Evolutionary conservation across 2,888 invertebrate species (phyloP), one percentile per base, ranked within the genome.

Genomic region (Tortricodes alternella): DNA sequence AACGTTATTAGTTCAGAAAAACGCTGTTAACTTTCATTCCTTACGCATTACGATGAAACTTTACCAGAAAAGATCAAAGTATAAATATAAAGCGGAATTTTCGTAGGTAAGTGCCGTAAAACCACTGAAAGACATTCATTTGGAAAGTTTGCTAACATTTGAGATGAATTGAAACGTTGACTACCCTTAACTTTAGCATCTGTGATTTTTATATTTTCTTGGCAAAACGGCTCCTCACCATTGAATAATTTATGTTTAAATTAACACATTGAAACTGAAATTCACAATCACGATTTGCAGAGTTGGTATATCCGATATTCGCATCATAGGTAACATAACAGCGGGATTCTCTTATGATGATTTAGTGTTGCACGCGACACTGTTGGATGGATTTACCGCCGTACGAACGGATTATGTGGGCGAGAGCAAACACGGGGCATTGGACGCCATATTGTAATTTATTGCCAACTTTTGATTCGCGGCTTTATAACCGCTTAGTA

Each of bases 401-500:
- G 82, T 81, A 88, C 83, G 85, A 89, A 87, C 85, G 89, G 89
- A 89, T 90, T 90, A 90, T 87, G 89, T 90, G 89, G 89, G 89
- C 89, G 89, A 89, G 83, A 80, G 89, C 89, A 90, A 90, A 90
- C 89, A 89, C 83, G 85, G 84, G 85, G 83, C 86, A 84, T 80
- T 81, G 84, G 77, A 80, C 89, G 86, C 87, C 86, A 83, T 88
- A 87, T 89, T 88, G 85, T 85, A 83, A 89, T 86, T 85, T 90
- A 89, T 70, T 69, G 77, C 66, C 70, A 78, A 89, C 88, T 89
- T 89, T 89, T 89, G 89, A 89, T 88, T 85, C 88, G 84, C 84
- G 78, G 81, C 80, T 86, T 87, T 86, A 87, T 86, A 81, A 80
- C 79, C 72, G 75, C 78, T 79, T 73, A 74, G 73, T 70, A 62